Conservation (phyloP, 1,140 invertebrate genomes). For the Solenopsis fugax region DNA sequence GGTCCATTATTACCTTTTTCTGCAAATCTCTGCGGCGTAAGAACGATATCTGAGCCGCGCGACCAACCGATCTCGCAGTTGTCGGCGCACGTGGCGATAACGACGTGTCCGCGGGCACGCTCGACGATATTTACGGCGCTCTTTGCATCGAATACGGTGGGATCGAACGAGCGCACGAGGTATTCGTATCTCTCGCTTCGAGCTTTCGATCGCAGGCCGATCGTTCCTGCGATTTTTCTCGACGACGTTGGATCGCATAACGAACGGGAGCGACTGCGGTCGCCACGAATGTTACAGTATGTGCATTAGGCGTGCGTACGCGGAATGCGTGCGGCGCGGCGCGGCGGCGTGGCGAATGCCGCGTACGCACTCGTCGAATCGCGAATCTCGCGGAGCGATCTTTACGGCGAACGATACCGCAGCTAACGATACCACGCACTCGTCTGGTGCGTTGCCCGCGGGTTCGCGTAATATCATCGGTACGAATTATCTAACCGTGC, state of each 20-base stretch:
- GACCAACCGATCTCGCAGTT: slow-evolving; percentile 33
- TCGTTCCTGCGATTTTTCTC: slow-evolving; percentile 38
- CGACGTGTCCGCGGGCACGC: slow-evolving; percentile 58
- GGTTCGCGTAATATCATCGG: slow-evolving; percentile 69
- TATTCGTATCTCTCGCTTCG: slow-evolving; percentile 25
- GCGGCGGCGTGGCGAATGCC: not conserved
- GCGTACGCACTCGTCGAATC: slow-evolving; percentile 10
- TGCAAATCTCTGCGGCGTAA: slow-evolving; percentile 34
- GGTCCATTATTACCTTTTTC: slow-evolving; percentile 38
- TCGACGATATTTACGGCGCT: slow-evolving; percentile 57
- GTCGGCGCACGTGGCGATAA: slow-evolving; percentile 48
- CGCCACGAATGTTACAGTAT: slow-evolving; percentile 10
- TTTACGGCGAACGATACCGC: slow-evolving; percentile 65
- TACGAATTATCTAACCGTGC: slow-evolving; percentile 78
- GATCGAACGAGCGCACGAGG: slow-evolving; percentile 53
- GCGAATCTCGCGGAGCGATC: slow-evolving; percentile 64
- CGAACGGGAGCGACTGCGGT: slow-evolving; percentile 25
- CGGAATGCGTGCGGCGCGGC: slow-evolving; percentile 4
- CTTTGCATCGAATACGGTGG: slow-evolving; percentile 52
- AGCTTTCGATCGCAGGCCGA: slow-evolving; percentile 60
- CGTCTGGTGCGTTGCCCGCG: slow-evolving; percentile 64
- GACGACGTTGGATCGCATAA: slow-evolving; percentile 27
- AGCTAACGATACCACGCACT: slow-evolving; percentile 35
- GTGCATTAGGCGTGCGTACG: slow-evolving; percentile 2
- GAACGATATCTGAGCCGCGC: slow-evolving; percentile 31